A percentile compares a stretch with the other conserved stretches of the same genome.
Evolutionary conservation across 2,888 invertebrate species (phyloP).

Genomic region (Agrotis segetum): DNA sequence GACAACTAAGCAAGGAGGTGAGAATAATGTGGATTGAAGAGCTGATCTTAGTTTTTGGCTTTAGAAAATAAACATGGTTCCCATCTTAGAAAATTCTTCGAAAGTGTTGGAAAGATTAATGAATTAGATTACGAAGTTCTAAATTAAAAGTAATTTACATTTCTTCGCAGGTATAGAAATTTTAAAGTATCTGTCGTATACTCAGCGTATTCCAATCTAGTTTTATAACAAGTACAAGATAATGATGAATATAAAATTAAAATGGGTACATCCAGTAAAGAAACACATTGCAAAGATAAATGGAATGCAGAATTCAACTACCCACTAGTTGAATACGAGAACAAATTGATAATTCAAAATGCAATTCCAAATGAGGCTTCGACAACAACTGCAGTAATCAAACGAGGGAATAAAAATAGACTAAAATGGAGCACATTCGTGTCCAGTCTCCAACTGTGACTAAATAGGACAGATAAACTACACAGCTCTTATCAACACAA

Average conservation of each 20-base stretch:
- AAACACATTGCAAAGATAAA: slow-evolving; percentile 12
- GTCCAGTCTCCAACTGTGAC: slow-evolving; percentile 56
- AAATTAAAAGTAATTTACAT: neutral
- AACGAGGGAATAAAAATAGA: slow-evolving; percentile 53
- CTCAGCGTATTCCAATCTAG: neutral
- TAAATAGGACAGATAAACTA: slow-evolving; percentile 68
- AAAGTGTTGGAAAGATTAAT: too few species aligned
- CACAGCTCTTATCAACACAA: slow-evolving; percentile 68
- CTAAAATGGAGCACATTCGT: slow-evolving; percentile 51
- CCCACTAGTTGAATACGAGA: slow-evolving; percentile 5
- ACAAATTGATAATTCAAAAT: slow-evolving; percentile 37
- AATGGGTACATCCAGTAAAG: neutral
- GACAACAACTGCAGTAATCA: slow-evolving; percentile 41
- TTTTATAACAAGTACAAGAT: neutral
- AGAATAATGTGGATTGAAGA: slow-evolving; percentile 49
- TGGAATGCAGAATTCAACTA: neutral
- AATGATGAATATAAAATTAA: neutral
- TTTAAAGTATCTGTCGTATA: neutral
- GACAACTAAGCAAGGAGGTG: slow-evolving; percentile 47
- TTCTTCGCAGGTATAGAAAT: neutral
- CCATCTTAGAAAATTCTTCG: neutral
- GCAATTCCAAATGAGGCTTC: slow-evolving; percentile 28
- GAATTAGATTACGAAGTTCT: too few species aligned
- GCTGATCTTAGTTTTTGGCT: neutral
- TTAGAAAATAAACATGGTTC: neutral